A percentile compares a stretch with the other conserved stretches of the same genome.
These are phyloP conservation scores for Diphyllodes magnificus DNA, from an alignment of 2,113 vertebrate species.

Conservation along the genomic window DNA sequence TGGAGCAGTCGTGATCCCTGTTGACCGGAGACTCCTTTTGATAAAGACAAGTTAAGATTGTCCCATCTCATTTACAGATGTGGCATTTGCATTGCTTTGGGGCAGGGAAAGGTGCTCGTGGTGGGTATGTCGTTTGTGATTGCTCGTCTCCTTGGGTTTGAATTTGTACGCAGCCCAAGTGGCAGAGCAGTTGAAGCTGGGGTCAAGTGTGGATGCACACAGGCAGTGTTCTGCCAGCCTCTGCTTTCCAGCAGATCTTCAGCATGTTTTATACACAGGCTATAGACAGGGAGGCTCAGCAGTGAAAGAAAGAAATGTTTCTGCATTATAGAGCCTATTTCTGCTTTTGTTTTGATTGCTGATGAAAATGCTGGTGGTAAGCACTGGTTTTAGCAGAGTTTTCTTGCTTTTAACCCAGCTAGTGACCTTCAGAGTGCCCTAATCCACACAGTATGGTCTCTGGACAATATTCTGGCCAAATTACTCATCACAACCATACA, in stretches of 20 bases:
- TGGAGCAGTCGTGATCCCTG: background rate
- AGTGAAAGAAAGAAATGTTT: background rate
- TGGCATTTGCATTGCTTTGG: accelerated
- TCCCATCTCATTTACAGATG: background rate
- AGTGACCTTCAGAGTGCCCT: conserved; percentile 13
- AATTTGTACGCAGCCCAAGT: background rate
- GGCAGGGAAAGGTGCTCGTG: background rate
- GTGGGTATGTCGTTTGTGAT: background rate
- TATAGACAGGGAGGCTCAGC: background rate
- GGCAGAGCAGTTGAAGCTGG: background rate
- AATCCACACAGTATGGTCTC: background rate
- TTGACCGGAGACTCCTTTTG: background rate
- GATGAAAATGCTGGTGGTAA: background rate
- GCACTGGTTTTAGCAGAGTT: background rate
- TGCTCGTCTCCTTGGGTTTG: background rate
- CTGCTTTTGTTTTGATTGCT: background rate
- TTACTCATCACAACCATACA: background rate
- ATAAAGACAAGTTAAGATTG: background rate
- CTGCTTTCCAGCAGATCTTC: background rate
- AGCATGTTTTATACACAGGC: background rate
- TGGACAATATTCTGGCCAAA: conserved; percentile 13
- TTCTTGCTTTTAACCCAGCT: background rate
- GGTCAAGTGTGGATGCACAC: background rate
- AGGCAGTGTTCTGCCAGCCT: background rate
- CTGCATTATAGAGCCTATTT: background rate